Evolutionary conservation across 2,797 vertebrate genomes (phyloP).

Genomic region (Mormyrops boulengeri): DNA sequence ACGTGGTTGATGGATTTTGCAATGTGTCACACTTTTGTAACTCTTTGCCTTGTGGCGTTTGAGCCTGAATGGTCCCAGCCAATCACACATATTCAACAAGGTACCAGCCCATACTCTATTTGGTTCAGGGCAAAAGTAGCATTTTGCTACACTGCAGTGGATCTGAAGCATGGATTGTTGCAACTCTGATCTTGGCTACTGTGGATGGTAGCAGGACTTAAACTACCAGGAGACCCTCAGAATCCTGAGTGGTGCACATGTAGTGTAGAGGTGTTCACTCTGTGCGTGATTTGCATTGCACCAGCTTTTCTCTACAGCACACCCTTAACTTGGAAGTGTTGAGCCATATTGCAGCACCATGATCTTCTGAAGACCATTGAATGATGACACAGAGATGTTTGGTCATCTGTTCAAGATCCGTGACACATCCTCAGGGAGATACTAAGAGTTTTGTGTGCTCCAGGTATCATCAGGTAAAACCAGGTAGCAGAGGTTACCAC

Average conservation of each 20-base stretch:
- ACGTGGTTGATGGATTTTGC: not conserved
- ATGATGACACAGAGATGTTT: not conserved
- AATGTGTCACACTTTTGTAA: not conserved
- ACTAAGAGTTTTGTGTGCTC: not conserved
- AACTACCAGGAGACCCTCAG: slow-evolving; percentile 8
- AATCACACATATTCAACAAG: not conserved
- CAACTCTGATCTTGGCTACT: not conserved
- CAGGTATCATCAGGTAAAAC: not conserved
- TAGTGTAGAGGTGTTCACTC: not conserved
- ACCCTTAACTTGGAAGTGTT: not conserved
- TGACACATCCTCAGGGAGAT: not conserved
- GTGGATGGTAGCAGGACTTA: slow-evolving; percentile 16
- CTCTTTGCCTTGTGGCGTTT: not conserved
- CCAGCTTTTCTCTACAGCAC: not conserved
- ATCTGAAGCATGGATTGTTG: not conserved
- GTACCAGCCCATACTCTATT: not conserved
- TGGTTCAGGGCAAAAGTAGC: not conserved
- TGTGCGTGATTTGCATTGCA: not conserved
- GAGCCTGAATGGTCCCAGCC: not conserved
- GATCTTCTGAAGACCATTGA: not conserved
- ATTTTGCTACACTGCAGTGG: not conserved
- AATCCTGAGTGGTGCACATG: slow-evolving; percentile 17
- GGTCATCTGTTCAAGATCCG: not conserved
- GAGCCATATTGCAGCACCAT: not conserved
- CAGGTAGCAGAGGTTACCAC: not conserved